A percentile compares a stretch with the other conserved stretches of the same genome.
Conservation (phyloP, 53 echinoderm and acorn worm species). For the Actinopyga echinites region DNA sequence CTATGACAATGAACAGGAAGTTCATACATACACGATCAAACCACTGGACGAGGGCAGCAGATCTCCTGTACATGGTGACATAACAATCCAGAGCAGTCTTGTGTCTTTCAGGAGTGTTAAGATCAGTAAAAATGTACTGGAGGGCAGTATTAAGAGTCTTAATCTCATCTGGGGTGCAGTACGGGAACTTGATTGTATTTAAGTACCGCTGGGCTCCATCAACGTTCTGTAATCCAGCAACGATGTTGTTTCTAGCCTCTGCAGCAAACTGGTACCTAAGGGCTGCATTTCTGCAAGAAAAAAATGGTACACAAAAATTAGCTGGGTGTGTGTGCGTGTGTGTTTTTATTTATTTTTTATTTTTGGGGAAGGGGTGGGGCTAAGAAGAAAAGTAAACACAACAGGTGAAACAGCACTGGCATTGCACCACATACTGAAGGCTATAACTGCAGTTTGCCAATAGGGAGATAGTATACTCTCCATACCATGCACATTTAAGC, state of each 20-base stretch:
- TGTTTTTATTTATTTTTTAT: no score
- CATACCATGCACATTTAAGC: no score
- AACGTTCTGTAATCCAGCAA: constrained; percentile 92
- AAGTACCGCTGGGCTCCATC: constrained; percentile 81
- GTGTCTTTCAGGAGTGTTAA: constrained; percentile 77
- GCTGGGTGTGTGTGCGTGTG: no score
- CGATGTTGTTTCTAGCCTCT: constrained; percentile 94
- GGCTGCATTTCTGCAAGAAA: constrained; percentile 55
- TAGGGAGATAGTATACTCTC: no score
- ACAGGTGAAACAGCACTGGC: no score
- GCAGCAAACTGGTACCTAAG: constrained; percentile 85
- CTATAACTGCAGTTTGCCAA: no score
- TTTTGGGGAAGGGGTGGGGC: no score
- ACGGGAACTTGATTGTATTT: constrained; percentile 91
- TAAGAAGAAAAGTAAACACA: no score
- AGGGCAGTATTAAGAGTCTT: constrained; percentile 77
- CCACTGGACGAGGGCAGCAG: constrained; percentile 90
- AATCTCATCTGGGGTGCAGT: constrained; percentile 90
- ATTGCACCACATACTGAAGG: no score
- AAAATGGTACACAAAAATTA: background rate
- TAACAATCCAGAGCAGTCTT: constrained; percentile 93
- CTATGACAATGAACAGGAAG: no score
- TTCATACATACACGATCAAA: constrained; percentile 83
- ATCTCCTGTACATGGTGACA: constrained; percentile 71
- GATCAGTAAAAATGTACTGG: constrained; percentile 84